Evolutionary conservation across 2,888 invertebrate genomes (phyloP).

Genomic region (Rhyacophila evoluta): DNA sequence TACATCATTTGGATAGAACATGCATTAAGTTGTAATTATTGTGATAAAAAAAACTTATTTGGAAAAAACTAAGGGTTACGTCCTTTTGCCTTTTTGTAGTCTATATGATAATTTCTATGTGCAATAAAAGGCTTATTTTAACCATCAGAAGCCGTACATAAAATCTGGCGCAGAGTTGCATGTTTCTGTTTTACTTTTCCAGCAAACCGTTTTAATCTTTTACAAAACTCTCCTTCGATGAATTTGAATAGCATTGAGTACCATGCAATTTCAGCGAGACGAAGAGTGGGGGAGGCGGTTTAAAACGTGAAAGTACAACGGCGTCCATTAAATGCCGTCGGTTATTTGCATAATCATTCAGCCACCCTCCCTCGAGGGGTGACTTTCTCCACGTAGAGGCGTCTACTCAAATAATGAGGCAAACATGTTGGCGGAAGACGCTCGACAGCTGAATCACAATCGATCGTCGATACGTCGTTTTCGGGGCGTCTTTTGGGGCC

Average conservation of each 20-base stretch:
- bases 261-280: slow-evolving; percentile 41
- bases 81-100: not conserved
- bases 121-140: too few relatives aligned
- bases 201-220: slow-evolving; percentile 24
- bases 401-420: slow-evolving; percentile 53
- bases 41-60: too few relatives aligned
- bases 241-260: slow-evolving; percentile 40
- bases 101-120: too few relatives aligned
- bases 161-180: not conserved
- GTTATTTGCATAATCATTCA: slow-evolving; percentile 55
- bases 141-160: too few relatives aligned
- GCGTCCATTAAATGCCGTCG: slow-evolving; percentile 53
- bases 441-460: slow-evolving; percentile 42
- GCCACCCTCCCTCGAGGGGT: slow-evolving; percentile 35
- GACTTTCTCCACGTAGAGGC: slow-evolving; percentile 42
- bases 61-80: too few relatives aligned
- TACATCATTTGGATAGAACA: too few relatives aligned
- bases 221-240: slow-evolving; percentile 30
- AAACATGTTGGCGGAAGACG: slow-evolving; percentile 45
- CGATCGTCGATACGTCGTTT: slow-evolving; percentile 47
- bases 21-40: too few relatives aligned
- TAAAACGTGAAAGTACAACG: slow-evolving; percentile 42
- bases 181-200: not conserved
- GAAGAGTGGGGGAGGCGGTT: slow-evolving; percentile 23
- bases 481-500: slow-evolving; percentile 31